Conservation (phyloP, 2,888 invertebrate genomes). For the Euzophera pinguis region DNA sequence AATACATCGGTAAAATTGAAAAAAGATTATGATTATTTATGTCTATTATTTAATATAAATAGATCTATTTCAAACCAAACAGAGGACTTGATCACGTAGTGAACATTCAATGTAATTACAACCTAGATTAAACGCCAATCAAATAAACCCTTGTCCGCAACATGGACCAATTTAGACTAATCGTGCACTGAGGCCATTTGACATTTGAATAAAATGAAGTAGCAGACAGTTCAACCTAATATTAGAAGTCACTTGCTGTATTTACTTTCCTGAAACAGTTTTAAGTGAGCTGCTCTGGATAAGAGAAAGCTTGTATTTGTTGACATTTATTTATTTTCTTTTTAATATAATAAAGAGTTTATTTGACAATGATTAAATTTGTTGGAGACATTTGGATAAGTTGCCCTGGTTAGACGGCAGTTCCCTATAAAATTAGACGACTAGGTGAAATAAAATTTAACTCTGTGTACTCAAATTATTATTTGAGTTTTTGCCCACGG, state of each 20-base stretch:
- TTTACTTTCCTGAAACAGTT: conserved; percentile 16
- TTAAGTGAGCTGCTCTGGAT: not conserved
- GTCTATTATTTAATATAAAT: not conserved
- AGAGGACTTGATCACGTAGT: not conserved
- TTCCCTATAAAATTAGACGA: too few relatives aligned
- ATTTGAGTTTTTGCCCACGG: too few relatives aligned
- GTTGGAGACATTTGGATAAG: too few relatives aligned
- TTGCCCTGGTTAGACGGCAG: too few relatives aligned
- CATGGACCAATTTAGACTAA: conserved; percentile 1
- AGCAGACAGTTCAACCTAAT: not conserved
- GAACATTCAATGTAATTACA: not conserved
- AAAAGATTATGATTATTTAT: too few relatives aligned
- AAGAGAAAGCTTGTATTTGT: conserved; percentile 2
- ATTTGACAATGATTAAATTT: too few relatives aligned
- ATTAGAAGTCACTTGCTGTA: conserved; percentile 8
- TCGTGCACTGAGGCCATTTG: not conserved
- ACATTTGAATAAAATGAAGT: conserved; percentile 4
- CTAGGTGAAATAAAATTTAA: too few relatives aligned
- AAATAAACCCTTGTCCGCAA: conserved; percentile 2
- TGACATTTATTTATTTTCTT: not conserved
- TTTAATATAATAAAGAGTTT: not conserved
- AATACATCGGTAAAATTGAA: too few relatives aligned
- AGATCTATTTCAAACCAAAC: too few relatives aligned
- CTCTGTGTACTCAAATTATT: too few relatives aligned
- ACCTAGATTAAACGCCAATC: conserved; percentile 1